Evolutionary conservation across 2,888 invertebrate genomes (phyloP).

Genomic region (Epistrophe grossulariae): DNA sequence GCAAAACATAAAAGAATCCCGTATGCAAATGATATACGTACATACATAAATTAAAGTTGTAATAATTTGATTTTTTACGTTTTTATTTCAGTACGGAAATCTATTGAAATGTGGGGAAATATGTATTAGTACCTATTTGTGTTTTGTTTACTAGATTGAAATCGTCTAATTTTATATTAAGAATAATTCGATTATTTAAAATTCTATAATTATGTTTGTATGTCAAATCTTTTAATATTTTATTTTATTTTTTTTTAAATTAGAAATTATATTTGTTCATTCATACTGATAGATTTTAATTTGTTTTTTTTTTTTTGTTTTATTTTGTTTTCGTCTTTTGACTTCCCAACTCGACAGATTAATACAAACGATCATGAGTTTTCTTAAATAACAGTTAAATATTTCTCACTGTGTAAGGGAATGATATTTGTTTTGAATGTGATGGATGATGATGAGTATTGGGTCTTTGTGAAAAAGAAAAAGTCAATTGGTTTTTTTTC

Average conservation of each 20-base stretch:
- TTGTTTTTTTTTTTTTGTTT: conserved; percentile 12
- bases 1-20: not conserved
- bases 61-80: not conserved
- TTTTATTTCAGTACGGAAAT: not conserved
- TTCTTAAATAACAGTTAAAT: conserved; percentile 14
- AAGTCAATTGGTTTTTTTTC: not conserved
- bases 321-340: conserved; percentile 17
- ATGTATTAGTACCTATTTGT: not conserved
- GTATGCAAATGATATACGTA: conserved; percentile 24
- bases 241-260: not conserved
- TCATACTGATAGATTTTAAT: conserved; percentile 31
- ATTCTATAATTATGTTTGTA: conserved; percentile 15
- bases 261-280: not conserved
- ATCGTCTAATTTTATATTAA: conserved; percentile 12
- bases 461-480: not conserved
- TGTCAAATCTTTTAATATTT: conserved; percentile 10
- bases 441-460: conserved; percentile 20
- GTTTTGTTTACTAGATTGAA: not conserved
- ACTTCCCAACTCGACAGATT: conserved; percentile 66
- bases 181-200: conserved; percentile 37
- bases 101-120: conserved; percentile 34
- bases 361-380: conserved; percentile 5
- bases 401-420: conserved; percentile 30
- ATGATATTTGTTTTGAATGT: conserved; percentile 38
- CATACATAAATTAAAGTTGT: not conserved